Evolutionary conservation across 2,113 vertebrate species (phyloP), one percentile per base, ranked within the genome.

Genomic region (Cyprinodon tularosa): DNA sequence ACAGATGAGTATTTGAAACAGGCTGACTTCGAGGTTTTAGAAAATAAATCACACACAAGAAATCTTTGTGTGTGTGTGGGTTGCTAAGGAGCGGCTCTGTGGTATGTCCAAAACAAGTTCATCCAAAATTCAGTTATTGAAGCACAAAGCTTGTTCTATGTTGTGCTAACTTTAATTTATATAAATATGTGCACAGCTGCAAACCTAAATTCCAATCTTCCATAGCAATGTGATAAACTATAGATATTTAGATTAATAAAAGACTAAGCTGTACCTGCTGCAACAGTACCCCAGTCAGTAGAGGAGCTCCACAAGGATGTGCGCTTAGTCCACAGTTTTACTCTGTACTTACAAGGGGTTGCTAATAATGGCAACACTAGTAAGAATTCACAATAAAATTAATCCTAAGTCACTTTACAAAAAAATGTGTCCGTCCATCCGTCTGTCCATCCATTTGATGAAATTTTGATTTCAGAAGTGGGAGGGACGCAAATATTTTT

Each of bases 1-100:
- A 29, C 29, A 29, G 29, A 29, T 82, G 62, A 64, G 57, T 84
- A 81, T 88, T 87, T 73, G 67, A 76, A 82, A 76, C 79, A 70
- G 76, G 77, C 85, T 69, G 78, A 84, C 81, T 48, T 63, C 42
- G 70, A 66, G 76, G 69, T 69, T 81, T 72, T 72, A 79, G 1
- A 29, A 29, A 29, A 29, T 1, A 29, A 29, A 29, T 29, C 29
- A 29, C 29, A 29, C 29, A 29, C 29, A 29, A 29, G 29, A 29
- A 29, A 29, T 29, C 29, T 29, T 29, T 29, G 29, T 29, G 29
- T 45, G 64, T n/a, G 64, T 10, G 47, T 69, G 29, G 12, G 8
- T 2, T 74, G 69, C 76, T 7, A 40, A 73, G 76, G 73, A 62
- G 40, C 71, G 72, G 65, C 29, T 0, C 39, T 71, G 59, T 83